Conservation (phyloP, 2,888 invertebrate species). For the Hipparchia sbordonii region DNA sequence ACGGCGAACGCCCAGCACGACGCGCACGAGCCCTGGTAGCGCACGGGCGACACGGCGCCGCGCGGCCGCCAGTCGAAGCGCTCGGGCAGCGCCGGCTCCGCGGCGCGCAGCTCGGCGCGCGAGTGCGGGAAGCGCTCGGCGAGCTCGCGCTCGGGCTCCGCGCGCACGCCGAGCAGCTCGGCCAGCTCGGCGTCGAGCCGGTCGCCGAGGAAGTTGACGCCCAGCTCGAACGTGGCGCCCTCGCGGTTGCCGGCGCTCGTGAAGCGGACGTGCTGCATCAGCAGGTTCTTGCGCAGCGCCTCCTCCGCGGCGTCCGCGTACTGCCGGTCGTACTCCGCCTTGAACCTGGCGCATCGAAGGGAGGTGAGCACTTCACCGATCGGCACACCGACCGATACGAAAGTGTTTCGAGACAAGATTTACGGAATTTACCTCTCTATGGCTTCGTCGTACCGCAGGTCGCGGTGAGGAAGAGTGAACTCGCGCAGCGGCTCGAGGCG, state of each 20-base stretch:
- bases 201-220: slow-evolving; percentile 60
- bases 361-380: too few species aligned
- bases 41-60: slow-evolving; percentile 67
- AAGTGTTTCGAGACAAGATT: too few species aligned
- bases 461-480: slow-evolving; percentile 59
- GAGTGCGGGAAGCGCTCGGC: slow-evolving; percentile 58
- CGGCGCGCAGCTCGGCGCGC: slow-evolving; percentile 45
- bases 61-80: slow-evolving; percentile 67
- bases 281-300: slow-evolving; percentile 63
- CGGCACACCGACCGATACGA: too few species aligned
- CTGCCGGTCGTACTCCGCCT: slow-evolving; percentile 49
- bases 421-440: slow-evolving; percentile 31
- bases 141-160: slow-evolving; percentile 36
- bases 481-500: slow-evolving; percentile 69
- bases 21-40: slow-evolving; percentile 59
- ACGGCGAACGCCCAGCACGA: slow-evolving; percentile 78
- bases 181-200: slow-evolving; percentile 58
- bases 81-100: slow-evolving; percentile 53
- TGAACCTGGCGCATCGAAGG: slow-evolving; percentile 50
- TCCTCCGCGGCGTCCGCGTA: slow-evolving; percentile 62
- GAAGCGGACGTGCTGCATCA: slow-evolving; percentile 61
- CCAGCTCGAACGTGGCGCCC: slow-evolving; percentile 59
- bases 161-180: slow-evolving; percentile 52
- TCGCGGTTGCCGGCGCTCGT: slow-evolving; percentile 63
- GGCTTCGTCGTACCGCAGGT: slow-evolving; percentile 53